phyloP scores from a whole-genome alignment of 2,888 invertebrate species.

The Tinea semifulvella region DNA sequence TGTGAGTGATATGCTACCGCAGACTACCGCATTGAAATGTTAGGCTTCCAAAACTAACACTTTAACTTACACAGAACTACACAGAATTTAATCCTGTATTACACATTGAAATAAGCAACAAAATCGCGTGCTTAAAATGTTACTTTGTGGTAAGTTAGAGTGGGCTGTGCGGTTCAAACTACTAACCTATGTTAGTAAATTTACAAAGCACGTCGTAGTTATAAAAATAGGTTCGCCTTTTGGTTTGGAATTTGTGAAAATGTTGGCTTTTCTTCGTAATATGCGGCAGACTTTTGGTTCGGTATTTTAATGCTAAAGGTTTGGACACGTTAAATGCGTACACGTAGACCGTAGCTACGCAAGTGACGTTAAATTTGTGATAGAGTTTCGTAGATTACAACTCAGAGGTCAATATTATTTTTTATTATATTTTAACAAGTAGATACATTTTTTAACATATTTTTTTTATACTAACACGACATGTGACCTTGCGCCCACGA shows the following conservation, averaged over 20 bases:
- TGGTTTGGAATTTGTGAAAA: neutral
- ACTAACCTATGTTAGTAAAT: constrained; percentile 10
- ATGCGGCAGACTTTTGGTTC: neutral
- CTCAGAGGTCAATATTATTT: too few relatives aligned
- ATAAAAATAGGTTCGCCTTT: constrained; percentile 8
- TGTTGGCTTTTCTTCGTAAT: neutral
- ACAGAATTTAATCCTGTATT: neutral
- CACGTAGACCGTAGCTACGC: too few relatives aligned
- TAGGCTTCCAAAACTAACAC: neutral
- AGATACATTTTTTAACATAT: too few relatives aligned
- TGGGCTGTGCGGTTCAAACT: constrained; percentile 7
- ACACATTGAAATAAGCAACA: neutral
- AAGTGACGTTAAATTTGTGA: too few relatives aligned
- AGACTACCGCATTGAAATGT: constrained; percentile 11
- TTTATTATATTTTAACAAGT: too few relatives aligned
- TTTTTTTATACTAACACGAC: too few relatives aligned
- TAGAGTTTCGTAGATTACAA: too few relatives aligned
- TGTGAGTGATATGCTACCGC: constrained; percentile 12
- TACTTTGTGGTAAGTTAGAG: neutral
- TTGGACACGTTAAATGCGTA: too few relatives aligned
- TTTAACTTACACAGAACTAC: neutral
- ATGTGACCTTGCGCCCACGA: too few relatives aligned
- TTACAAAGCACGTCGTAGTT: constrained; percentile 3
- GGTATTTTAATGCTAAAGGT: too few relatives aligned
- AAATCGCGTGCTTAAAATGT: neutral